Evolutionary conservation across 2,797 vertebrate species (phyloP), one percentile per base, ranked within the genome.

Genomic region (Zenarchopterus dispar): DNA sequence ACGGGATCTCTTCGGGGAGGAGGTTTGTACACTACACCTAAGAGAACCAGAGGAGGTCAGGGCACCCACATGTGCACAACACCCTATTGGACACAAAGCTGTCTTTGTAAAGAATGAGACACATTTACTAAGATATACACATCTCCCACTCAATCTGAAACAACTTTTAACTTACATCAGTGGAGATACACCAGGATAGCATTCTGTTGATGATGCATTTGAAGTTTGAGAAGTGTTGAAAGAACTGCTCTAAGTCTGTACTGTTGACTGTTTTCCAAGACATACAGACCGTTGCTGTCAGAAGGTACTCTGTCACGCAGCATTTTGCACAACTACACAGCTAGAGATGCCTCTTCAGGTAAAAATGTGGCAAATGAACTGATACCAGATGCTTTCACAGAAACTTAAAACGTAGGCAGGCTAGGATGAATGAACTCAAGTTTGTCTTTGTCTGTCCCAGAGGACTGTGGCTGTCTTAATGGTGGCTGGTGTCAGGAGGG

Each of bases 11-110:
- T 93, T 98, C 89, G 93, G 96, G 95, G 94, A 94, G 19, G 93
- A 98, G 97, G 97, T 99, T 94, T 94, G 97, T 96, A 94, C 94
- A 95, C 91, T 96, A 94, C 94, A 95, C 91, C 92, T 95, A 94
- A 93, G 91, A 95, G 89, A 94, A 93, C 94, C 93, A 86, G 85
- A 84, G 74, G 87, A 90, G 86, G 89, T 86, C 89, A 91, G 88
- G 89, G 86, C 88, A 88, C 87, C 88, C 90, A 85, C 86, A 92
- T 88, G 88, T 82, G 76, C 88, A 90, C 81, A 89, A 78, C 88
- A 90, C 90, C 83, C 88, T 79, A 78, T 77, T 56, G 48, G 60
- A 76, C 86, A 94, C 93, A 94, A 94, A 92, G 92, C 85, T 80
- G 78, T 84, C 93, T 93, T 94, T 94, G 92, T 93, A 76, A 55